Percentiles rank a stretch among this genome's conserved stretches.
Conservation (phyloP, 2,113 vertebrate genomes). For the Epinephelus lanceolatus region DNA sequence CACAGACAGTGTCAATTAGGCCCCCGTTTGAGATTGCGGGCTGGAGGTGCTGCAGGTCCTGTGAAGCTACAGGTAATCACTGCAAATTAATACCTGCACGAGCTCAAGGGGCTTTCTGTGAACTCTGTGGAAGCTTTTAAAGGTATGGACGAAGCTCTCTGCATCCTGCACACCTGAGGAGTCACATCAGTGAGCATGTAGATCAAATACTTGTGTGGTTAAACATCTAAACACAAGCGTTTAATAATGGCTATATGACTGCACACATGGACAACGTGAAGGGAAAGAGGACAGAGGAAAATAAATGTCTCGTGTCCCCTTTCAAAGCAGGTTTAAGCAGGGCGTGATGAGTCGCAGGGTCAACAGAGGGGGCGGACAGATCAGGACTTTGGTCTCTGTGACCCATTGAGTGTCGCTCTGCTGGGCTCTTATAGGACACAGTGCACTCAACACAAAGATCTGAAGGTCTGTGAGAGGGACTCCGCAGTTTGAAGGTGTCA, state of each 20-base stretch:
- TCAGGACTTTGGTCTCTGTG: conserved; percentile 12
- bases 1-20: conserved; percentile 74
- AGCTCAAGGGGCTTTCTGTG: conserved; percentile 46
- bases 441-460: not conserved
- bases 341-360: conserved; percentile 10
- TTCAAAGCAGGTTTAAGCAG: conserved; percentile 27
- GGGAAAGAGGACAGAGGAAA: not conserved
- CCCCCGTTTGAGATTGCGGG: conserved; percentile 42
- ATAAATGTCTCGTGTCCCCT: not conserved
- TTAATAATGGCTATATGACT: not conserved
- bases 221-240: not conserved
- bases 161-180: conserved; percentile 9
- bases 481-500: not conserved
- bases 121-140: conserved; percentile 38
- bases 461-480: not conserved
- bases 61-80: conserved; percentile 65
- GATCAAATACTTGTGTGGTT: not conserved
- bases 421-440: not conserved
- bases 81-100: conserved; percentile 66
- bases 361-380: conserved; percentile 13
- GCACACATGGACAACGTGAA: not conserved
- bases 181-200: not conserved
- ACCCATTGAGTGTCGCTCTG: not conserved
- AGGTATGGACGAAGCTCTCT: not conserved
- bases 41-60: conserved; percentile 50